Evolutionary conservation across 2,888 invertebrate genomes (phyloP), one percentile per base, ranked within the genome.

Genomic region (Drosophila diplacantha): DNA sequence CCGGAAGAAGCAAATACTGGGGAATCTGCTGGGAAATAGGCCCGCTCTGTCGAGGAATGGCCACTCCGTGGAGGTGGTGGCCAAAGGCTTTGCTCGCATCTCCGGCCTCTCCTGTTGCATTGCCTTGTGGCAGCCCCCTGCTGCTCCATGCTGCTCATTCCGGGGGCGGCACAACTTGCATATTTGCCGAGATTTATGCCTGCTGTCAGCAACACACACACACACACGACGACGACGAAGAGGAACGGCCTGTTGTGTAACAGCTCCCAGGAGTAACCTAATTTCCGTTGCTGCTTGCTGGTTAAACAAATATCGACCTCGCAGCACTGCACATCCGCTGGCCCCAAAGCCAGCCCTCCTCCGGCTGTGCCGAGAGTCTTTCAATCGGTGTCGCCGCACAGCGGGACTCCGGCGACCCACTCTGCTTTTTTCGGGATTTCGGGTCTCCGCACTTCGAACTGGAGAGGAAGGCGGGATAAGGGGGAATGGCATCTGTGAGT

Each of bases 291-390:
- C 38, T 60, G 35, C 44, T 44, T 64, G 55, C 41, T 56, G 59
- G 53, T 79, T 80, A 74, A 74, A 80, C 77, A 82, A 77, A 74
- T 77, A 81, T 78, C 63, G 65, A 43, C 43, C 58, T 44, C 35
- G 57, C 64, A 58, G 64, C 52, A 54, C 31, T 46, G 44, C 62
- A 63, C 68, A 67, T 66, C 68, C 66, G 46, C 16, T 52, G 65
- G 51, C 47, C 67, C 35, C 67, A 5, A 16, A n/a, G 8, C 43
- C 43, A 26, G 43, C 11, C 16, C 43, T 29, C 43, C 44, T 29
- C 26, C 14, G 44, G 26, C 18, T 44, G 18, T 24, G 41, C 38
- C 16, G 49, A 31, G 41, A 31, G 44, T 24, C 44, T 43, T 37
- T 51, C 59, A 46, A 67, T 67, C 58, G 58, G 67, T 65, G 58